Base-by-base conservation (phyloP, 2,888 invertebrate species). In the Dinocampus coccinellae region DNA sequence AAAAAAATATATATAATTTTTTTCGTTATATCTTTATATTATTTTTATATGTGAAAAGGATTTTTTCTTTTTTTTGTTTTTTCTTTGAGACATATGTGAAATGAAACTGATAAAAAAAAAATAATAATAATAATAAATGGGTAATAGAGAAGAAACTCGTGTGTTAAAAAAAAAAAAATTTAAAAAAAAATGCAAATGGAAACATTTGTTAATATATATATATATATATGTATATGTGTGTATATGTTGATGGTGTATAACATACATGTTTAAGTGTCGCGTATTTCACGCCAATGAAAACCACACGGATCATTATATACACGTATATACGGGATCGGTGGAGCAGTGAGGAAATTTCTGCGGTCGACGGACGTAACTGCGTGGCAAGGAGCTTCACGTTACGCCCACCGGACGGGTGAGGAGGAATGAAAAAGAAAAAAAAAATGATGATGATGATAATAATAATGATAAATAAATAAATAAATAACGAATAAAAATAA, bases 241-340 rank as follows among this genome's bases (percentile, higher is more conserved):
- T 26, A 57, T n/a, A 39, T 39, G 39, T 39, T 10, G 11, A 11
- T 36, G 11, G 9, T 53, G 24, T 53, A 22, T 22, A 53, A 53
- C n/a, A 53, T 53, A 53, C 52, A 53, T 20, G 52, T 22, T 24
- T 61, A 39, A 39, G 39, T 61, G 61, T 61, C 61, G 39, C 61
- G 22, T 69, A 62, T 69, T 81, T 81, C 80, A 77, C 78, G 77
- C 80, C 80, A 76, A 78, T 78, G 80, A 76, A 80, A 82, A 78
- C 78, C 78, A 73, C 76, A 75, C 74, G 76, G 77, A 79, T 81
- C 81, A 79, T 82, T 80, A 64, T 80, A 63, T 76, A 76, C 77
- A 77, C 81, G 76, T 80, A 64, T 76, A 76, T 77, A 77, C 80
- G 76, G 73, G 73, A 75, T 70, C 64, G 61, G 58, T 72, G 68